Conservation (phyloP, 64 coral and sea anemone species). For the Porites australiensis region DNA sequence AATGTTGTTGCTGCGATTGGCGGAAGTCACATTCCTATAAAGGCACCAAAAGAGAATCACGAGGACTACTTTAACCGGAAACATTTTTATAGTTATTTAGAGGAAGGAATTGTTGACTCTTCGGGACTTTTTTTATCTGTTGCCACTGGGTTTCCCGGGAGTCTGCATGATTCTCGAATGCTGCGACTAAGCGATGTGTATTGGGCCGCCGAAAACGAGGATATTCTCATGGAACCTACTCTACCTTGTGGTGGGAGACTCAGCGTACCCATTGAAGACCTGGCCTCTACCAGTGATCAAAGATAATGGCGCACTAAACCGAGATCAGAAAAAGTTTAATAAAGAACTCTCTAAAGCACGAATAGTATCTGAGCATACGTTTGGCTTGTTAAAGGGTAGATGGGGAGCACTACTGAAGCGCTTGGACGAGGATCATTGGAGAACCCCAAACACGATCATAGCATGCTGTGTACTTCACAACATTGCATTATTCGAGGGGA, state of each 20-base stretch:
- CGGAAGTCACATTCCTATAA: constrained; percentile 59
- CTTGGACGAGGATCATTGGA: constrained; percentile 46
- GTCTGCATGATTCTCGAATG: constrained; percentile 37
- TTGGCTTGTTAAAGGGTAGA: constrained; percentile 38
- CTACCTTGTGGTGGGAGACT: constrained; percentile 65
- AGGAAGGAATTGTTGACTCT: constrained; percentile 22
- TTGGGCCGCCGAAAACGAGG: constrained; percentile 45
- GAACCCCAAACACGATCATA: constrained; percentile 47
- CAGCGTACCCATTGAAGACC: constrained; percentile 71
- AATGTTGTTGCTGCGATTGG: constrained; percentile 61
- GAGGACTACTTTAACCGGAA: constrained; percentile 21
- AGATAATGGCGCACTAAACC: constrained; percentile 64
- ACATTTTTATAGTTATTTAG: constrained; percentile 14
- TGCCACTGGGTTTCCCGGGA: constrained; percentile 5
- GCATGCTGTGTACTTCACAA: constrained; percentile 47
- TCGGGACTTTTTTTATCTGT: constrained; percentile 16
- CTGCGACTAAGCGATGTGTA: constrained; percentile 17
- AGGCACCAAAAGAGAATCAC: constrained; percentile 35
- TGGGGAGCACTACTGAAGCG: constrained; percentile 57
- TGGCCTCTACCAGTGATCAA: constrained; percentile 77
- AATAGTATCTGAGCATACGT: constrained; percentile 61
- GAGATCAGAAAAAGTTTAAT: constrained; percentile 69
- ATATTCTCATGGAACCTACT: constrained; percentile 64
- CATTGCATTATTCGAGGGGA: constrained; percentile 46
- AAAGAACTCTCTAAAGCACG: constrained; percentile 61